Base-by-base conservation (phyloP, 92 coral and sea anemone genomes). In the Porites lobata region DNA sequence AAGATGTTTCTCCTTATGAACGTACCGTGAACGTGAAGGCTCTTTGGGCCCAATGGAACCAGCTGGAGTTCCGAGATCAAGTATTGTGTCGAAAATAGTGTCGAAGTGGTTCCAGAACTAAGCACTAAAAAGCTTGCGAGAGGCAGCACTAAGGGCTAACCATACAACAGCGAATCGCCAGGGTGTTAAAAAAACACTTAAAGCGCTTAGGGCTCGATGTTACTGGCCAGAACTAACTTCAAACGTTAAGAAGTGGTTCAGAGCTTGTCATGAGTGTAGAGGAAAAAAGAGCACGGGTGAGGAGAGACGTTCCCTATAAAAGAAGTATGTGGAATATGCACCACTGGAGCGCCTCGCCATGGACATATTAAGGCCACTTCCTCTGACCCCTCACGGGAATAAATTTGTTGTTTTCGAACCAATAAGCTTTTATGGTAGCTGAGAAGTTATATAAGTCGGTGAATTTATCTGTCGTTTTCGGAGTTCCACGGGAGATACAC, bases 181-280 rank as follows among this genome's bases (percentile, higher is more conserved):
- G 6, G 82, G 69, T 57, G 87, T 85, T 43, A 71, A 51, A 3
- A 90, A 90, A 78, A 85, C 90, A 29, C 82, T 78, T 38, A 20
- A 21, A 51, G 93, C 86, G 0, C 77, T 79, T 59, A 83, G 75
- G 21, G 20, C 69, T 18, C 86, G 89, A 26, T 85, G 85, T 78
- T 83, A 79, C 86, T 89, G 93, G 95, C 86, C 93, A 22, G 91
- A 91, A 3, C 62, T 66, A 52, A 80, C 89, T 18, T 66, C 86
- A 8, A 76, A 84, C 43, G 90, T 80, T 80, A 65, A 89, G 43
- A 80, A 74, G 54, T 86, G 93, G 93, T 90, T 78, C 51, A 81
- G 18, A 52, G 65, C 73, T 12, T 90, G 96, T 65, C 92, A 93
- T 78, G 93, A 86, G 56, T 90, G 93, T 50, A 87, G 93, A 13